Percentiles rank a stretch among this genome's conserved stretches.
Evolutionary conservation across 2,113 vertebrate genomes (phyloP).

Genomic region (Lathamus discolor): DNA sequence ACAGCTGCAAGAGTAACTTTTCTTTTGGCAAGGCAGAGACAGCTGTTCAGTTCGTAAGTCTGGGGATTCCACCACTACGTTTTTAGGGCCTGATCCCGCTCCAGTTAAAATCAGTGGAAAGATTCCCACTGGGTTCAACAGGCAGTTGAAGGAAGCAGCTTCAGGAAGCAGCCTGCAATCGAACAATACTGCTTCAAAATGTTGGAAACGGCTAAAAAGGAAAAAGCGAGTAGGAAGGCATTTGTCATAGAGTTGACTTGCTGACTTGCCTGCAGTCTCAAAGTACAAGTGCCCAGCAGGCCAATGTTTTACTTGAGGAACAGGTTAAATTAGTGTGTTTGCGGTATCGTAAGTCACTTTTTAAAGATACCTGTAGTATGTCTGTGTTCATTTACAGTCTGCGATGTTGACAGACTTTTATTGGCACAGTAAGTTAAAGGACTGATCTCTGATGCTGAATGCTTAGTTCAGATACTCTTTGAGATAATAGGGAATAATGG

Average conservation of each 20-base stretch:
- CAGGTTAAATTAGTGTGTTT: background rate
- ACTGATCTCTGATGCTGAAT: background rate
- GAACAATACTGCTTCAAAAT: constrained; percentile 20
- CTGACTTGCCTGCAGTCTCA: background rate
- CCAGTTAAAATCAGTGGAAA: background rate
- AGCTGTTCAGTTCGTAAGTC: background rate
- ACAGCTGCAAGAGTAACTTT: constrained; percentile 30
- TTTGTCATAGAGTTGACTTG: constrained; percentile 14
- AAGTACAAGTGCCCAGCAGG: background rate
- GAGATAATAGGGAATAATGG: background rate
- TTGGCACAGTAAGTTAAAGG: background rate
- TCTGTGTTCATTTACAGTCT: background rate
- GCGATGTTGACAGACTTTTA: background rate
- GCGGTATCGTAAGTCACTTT: background rate
- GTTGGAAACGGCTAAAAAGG: background rate
- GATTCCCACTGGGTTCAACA: background rate
- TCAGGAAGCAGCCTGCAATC: constrained; percentile 27
- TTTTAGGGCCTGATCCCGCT: constrained; percentile 1
- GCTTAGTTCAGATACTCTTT: background rate
- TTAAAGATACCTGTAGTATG: background rate
- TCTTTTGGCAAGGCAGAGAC: background rate
- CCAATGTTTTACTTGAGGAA: background rate
- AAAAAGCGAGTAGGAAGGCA: constrained; percentile 7
- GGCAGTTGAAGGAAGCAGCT: background rate
- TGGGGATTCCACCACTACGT: constrained; percentile 24